Evolutionary conservation across 2,888 invertebrate species (phyloP).

Genomic region (Ypsolopha scabrella): DNA sequence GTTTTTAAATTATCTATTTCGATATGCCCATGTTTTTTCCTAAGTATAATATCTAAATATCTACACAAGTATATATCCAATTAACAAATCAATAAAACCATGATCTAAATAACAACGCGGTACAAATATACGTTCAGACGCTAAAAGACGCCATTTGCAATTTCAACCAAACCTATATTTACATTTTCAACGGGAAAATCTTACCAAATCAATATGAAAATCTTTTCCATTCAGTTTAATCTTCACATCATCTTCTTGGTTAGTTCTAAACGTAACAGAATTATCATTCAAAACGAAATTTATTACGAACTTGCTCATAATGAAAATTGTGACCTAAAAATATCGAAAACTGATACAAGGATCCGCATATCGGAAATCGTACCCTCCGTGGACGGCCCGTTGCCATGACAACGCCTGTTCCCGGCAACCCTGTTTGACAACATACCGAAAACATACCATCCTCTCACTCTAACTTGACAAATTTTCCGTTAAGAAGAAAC

Average conservation of each 20-base stretch:
- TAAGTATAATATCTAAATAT: too few species aligned
- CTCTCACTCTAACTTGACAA: conserved; percentile 23
- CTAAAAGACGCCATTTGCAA: background rate
- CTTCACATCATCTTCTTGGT: conserved; percentile 15
- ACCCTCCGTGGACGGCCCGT: conserved; percentile 42
- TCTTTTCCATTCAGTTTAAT: conserved; percentile 20
- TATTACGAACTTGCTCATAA: conserved; percentile 32
- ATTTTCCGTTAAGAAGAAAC: conserved; percentile 15
- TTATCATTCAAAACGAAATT: conserved; percentile 29
- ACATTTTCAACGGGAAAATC: conserved; percentile 15
- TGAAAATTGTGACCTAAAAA: conserved; percentile 29
- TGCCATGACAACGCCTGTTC: conserved; percentile 45
- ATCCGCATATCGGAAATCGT: conserved; percentile 53
- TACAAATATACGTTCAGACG: background rate
- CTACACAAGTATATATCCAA: too few species aligned
- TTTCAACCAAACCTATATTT: background rate
- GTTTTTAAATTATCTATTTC: too few species aligned
- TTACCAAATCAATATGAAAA: conserved; percentile 41
- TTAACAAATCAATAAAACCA: too few species aligned
- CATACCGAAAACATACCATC: conserved; percentile 10
- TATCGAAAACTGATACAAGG: conserved; percentile 6
- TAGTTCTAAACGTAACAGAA: conserved; percentile 22
- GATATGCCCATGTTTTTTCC: too few species aligned
- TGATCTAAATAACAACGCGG: too few species aligned
- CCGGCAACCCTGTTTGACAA: conserved; percentile 25